Percentiles rank a stretch among this genome's conserved stretches.
Evolutionary conservation across 2,888 invertebrate species (phyloP).

Genomic region (Magallana nippona): DNA sequence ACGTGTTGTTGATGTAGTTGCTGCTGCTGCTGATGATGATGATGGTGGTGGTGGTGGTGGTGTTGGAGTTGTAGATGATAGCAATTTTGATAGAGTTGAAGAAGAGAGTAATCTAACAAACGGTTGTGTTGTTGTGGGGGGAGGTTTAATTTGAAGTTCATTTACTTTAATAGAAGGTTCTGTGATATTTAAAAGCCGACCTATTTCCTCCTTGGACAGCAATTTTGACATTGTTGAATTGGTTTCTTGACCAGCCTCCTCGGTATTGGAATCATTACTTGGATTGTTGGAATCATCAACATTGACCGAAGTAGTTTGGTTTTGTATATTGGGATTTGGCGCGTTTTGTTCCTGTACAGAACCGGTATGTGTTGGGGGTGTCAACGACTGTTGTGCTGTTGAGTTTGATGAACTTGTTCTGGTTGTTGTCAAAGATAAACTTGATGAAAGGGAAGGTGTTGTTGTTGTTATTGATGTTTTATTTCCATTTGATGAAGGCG

Average conservation of each 20-base stretch:
- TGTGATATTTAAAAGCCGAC: background rate
- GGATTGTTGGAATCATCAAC: background rate
- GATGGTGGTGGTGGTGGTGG: background rate
- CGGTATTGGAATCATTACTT: background rate
- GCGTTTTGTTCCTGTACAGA: background rate
- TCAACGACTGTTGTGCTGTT: background rate
- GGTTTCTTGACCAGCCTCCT: background rate
- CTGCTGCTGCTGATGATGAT: background rate
- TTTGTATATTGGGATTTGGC: background rate
- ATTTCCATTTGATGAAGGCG: background rate
- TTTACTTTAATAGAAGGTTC: background rate
- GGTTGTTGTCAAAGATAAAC: background rate
- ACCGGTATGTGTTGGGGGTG: background rate
- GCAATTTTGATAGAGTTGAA: background rate
- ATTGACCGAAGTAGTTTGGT: background rate
- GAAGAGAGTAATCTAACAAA: background rate
- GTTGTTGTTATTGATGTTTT: background rate
- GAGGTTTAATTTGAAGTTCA: background rate
- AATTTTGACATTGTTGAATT: background rate
- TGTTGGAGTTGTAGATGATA: background rate
- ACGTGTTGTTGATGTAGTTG: no score
- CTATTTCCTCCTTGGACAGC: background rate
- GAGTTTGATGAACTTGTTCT: background rate
- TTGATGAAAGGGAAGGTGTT: background rate
- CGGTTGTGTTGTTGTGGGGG: conserved; percentile 7